Percentiles rank a stretch among this genome's conserved stretches.
phyloP scores from a whole-genome alignment of 2,888 invertebrate genomes.

The Rotaria macrura region DNA sequence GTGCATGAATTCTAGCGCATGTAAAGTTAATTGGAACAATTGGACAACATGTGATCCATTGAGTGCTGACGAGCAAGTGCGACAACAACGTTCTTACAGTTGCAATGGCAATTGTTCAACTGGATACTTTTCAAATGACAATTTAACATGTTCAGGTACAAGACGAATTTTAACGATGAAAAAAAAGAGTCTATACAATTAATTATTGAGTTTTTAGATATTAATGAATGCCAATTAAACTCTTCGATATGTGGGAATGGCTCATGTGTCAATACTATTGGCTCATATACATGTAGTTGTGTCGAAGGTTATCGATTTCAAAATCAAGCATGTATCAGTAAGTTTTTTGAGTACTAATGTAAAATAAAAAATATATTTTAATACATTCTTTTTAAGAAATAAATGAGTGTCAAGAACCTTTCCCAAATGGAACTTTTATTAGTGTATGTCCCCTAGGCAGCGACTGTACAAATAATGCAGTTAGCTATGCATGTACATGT shows the following conservation, averaged over 20 bases:
- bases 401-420: background rate
- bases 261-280: background rate
- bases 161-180: no score
- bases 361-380: background rate
- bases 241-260: background rate
- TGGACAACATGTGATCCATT: no score
- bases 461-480: no score
- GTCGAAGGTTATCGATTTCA: background rate
- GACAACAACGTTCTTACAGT: no score
- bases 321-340: background rate
- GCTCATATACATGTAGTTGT: background rate
- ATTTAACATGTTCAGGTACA: background rate
- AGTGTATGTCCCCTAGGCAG: background rate
- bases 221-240: background rate
- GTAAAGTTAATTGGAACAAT: no score
- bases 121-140: background rate
- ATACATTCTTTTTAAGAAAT: background rate
- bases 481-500: background rate
- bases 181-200: background rate
- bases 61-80: no score
- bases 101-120: no score
- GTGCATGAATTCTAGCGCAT: background rate
- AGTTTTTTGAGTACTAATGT: background rate
- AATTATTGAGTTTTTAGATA: background rate
- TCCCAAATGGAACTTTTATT: background rate